phyloP scores from a whole-genome alignment of 2,113 vertebrate species.

The Rhynchomys soricoides region DNA sequence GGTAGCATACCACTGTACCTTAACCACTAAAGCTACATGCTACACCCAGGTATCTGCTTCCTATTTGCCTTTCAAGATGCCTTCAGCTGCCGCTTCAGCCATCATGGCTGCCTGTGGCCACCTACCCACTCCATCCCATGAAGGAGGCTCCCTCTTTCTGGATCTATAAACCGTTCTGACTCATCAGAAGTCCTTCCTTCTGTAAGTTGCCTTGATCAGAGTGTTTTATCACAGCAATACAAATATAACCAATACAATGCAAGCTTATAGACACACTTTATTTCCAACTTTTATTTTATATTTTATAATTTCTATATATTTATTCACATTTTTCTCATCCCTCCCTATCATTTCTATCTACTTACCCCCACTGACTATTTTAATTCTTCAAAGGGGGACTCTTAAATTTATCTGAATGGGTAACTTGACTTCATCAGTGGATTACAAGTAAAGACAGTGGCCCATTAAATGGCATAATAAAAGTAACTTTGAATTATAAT shows the following conservation, averaged over 20 bases:
- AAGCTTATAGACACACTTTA: background rate
- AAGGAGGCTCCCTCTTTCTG: background rate
- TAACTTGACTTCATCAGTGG: constrained; percentile 4
- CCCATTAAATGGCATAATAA: constrained; percentile 23
- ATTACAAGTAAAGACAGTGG: background rate
- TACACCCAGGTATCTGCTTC: background rate
- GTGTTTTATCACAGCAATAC: background rate
- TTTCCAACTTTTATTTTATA: constrained; percentile 36
- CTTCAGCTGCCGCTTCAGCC: background rate
- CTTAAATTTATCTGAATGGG: background rate
- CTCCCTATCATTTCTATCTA: background rate
- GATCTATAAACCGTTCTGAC: background rate
- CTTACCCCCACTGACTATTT: background rate
- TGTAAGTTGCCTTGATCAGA: background rate
- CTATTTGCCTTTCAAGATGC: background rate
- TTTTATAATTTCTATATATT: constrained; percentile 28
- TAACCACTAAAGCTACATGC: background rate
- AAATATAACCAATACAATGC: background rate
- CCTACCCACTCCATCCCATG: background rate
- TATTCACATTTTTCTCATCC: constrained; percentile 22
- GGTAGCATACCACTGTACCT: constrained; percentile 13
- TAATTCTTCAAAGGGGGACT: constrained; percentile 3
- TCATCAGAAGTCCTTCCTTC: background rate
- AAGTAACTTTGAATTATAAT: background rate
- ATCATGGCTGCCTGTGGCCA: background rate